phyloP scores from a whole-genome alignment of 2,888 invertebrate genomes.

The Endotricha flammealis region DNA sequence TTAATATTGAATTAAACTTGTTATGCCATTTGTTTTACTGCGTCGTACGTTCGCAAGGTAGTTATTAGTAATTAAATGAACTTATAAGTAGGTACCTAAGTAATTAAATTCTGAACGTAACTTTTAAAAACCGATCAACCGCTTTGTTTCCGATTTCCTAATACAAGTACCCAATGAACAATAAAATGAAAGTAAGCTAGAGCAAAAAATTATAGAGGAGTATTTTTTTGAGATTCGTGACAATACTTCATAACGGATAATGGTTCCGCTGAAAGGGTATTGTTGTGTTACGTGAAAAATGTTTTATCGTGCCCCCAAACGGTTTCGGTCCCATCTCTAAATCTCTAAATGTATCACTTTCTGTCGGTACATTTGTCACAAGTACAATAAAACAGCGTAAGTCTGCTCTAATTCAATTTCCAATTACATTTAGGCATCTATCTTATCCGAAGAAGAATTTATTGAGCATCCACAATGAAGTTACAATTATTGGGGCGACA shows the following conservation, averaged over 20 bases:
- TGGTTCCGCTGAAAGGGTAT: slow-evolving; percentile 13
- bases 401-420: slow-evolving; percentile 4
- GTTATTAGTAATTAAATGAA: too few species aligned
- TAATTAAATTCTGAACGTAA: too few species aligned
- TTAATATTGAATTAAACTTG: slow-evolving; percentile 2
- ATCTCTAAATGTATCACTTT: neutral
- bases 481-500: too few species aligned
- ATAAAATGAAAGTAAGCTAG: neutral
- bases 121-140: too few species aligned
- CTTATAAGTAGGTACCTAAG: too few species aligned
- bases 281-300: slow-evolving; percentile 14
- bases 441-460: too few species aligned
- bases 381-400: slow-evolving; percentile 1
- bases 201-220: slow-evolving; percentile 2
- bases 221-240: slow-evolving; percentile 13
- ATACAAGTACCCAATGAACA: too few species aligned
- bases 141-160: too few species aligned
- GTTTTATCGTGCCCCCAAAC: neutral
- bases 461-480: too few species aligned
- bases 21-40: neutral
- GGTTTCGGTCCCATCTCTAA: neutral
- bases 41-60: too few species aligned
- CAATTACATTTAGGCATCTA: too few species aligned
- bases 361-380: slow-evolving; percentile 4
- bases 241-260: slow-evolving; percentile 20